Percentiles rank a stretch among this genome's conserved stretches.
phyloP scores from a whole-genome alignment of 2,888 invertebrate species.

The Sipha maydis region DNA sequence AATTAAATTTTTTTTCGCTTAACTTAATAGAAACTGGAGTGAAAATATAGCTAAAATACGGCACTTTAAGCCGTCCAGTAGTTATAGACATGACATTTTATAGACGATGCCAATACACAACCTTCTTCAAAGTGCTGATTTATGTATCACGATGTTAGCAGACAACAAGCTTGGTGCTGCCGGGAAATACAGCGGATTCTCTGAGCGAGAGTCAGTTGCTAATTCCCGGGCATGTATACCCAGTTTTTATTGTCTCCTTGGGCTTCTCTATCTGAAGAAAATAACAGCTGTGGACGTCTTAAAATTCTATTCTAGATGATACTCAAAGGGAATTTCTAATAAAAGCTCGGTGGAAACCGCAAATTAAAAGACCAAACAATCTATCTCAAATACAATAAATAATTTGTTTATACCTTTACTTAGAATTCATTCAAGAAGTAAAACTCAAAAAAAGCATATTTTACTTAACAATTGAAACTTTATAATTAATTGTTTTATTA shows the following conservation, averaged over 20 bases:
- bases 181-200: neutral
- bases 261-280: neutral
- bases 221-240: constrained; percentile 21
- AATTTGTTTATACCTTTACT: neutral
- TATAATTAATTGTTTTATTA: neutral
- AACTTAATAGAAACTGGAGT: neutral
- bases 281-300: constrained; percentile 43
- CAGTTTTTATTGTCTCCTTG: constrained; percentile 33
- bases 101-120: constrained; percentile 10
- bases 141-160: constrained; percentile 41
- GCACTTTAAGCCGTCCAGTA: neutral
- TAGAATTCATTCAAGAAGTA: neutral
- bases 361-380: constrained; percentile 24
- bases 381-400: neutral
- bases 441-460: neutral
- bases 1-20: too few relatives aligned
- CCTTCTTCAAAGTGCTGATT: constrained; percentile 31
- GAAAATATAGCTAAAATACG: neutral
- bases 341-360: constrained; percentile 15
- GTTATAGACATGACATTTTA: neutral
- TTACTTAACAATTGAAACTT: neutral
- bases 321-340: constrained; percentile 13
- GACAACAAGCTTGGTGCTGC: neutral
- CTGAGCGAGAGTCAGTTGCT: constrained; percentile 13
- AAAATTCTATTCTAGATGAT: constrained; percentile 15